phyloP scores from a whole-genome alignment of 1,140 invertebrate species.

The Drosophila navojoa region DNA sequence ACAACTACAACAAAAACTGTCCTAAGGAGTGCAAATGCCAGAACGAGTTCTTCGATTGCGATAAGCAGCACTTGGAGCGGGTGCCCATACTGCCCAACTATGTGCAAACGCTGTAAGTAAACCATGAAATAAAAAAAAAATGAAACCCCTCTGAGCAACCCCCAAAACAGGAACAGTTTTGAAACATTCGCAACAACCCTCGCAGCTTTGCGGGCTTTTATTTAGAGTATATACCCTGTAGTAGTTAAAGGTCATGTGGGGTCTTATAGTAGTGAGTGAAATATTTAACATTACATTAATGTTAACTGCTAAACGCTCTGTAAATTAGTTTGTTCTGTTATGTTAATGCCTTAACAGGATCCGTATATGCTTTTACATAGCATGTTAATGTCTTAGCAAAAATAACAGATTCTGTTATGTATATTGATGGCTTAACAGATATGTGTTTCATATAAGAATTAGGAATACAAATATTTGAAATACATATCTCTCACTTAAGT shows the following conservation, averaged over 20 bases:
- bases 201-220: constrained; percentile 1
- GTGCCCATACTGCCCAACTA: constrained; percentile 87
- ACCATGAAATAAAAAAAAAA: constrained; percentile 33
- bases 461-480: too few species aligned
- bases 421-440: too few species aligned
- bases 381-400: too few species aligned
- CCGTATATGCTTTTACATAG: too few species aligned
- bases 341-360: too few species aligned
- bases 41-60: constrained; percentile 86
- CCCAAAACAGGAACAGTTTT: constrained; percentile 20
- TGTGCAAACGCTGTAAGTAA: constrained; percentile 86
- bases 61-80: constrained; percentile 85
- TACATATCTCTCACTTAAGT: too few species aligned
- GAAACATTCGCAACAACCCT: constrained; percentile 39
- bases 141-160: constrained; percentile 72
- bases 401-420: too few species aligned
- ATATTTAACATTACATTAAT: neutral
- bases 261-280: neutral
- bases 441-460: too few species aligned
- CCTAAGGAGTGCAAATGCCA: constrained; percentile 86
- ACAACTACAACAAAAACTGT: constrained; percentile 78
- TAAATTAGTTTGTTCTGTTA: too few species aligned
- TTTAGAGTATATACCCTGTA: constrained; percentile 7
- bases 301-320: neutral
- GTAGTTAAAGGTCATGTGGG: neutral